Evolutionary conservation across 2,797 vertebrate species (phyloP), one percentile per base, ranked within the genome.

Genomic region (Mycteria americana): DNA sequence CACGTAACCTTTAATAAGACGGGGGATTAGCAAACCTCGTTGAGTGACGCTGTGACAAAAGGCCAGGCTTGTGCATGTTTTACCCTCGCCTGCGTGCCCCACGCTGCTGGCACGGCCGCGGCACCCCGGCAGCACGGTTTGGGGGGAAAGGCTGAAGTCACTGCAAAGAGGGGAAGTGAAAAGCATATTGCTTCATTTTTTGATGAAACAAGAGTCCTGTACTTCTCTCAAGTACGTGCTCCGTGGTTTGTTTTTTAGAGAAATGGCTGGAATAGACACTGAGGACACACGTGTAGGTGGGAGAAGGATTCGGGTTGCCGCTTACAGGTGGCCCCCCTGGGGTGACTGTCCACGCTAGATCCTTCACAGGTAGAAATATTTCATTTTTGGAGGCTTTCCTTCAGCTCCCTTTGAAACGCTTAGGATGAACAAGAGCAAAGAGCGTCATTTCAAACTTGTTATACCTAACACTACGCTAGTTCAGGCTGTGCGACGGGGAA

Each of bases 131-230:
- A 18, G 25, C 33, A 23, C 12, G 2, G 53, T 25, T 6, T 7
- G 17, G 31, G 65, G 30, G 27, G 39, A 18, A 45, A 60, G 31
- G 75, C 60, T 69, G 83, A 73, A 85, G 68, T 11, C 75, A 56
- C 46, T 24, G 75, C 69, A 18, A 33, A 80, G 68, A 80, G 46
- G 69, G 84, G 87, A 89, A 88, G 75, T 83, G 79, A 65, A 63
- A 89, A 76, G 62, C 31, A 16, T 16, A 57, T 91, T 92, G 64
- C 82, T n/a, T 69, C 85, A 54, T 43, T 83, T n/a, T 56, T 46
- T 9, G 4, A 48, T 17, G 74, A 74, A 88, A 67, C 27, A 10
- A 18, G 59, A n/a, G 51, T 17, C 23, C 75, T 6, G 19, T 1
- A 30, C 50, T 28, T 67, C 69, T 56, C 93, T 74, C 11, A 21